phyloP scores from a whole-genome alignment of 2,113 vertebrate species.

The Hippocampus barbouri region DNA sequence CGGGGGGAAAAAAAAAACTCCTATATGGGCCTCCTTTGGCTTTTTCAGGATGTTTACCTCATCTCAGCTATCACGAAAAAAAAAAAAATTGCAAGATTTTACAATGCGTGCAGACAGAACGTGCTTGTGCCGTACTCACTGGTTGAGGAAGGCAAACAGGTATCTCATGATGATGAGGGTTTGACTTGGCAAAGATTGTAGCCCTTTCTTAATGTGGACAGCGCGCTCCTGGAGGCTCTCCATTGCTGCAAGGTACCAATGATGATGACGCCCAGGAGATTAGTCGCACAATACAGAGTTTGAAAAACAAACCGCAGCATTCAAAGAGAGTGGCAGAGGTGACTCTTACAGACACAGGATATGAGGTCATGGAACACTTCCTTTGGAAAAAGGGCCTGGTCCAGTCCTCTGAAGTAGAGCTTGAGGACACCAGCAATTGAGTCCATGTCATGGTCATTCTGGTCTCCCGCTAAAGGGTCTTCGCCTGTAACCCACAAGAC shows the following conservation, averaged over 20 bases:
- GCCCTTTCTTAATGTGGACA: slow-evolving; percentile 85
- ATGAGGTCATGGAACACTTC: slow-evolving; percentile 97
- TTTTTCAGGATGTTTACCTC: slow-evolving; percentile 31
- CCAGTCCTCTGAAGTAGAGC: slow-evolving; percentile 92
- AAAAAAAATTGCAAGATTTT: neutral
- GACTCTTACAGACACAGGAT: slow-evolving; percentile 90
- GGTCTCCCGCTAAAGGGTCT: slow-evolving; percentile 93
- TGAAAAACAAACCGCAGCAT: slow-evolving; percentile 65
- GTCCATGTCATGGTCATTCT: slow-evolving; percentile 98
- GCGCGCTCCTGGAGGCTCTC: slow-evolving; percentile 92
- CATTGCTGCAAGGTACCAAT: slow-evolving; percentile 78
- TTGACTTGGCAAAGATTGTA: slow-evolving; percentile 82
- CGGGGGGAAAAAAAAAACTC: neutral
- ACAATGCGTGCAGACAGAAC: neutral
- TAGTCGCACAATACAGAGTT: slow-evolving; percentile 21
- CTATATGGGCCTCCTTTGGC: slow-evolving; percentile 3
- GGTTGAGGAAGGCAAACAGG: slow-evolving; percentile 93
- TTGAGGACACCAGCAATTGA: slow-evolving; percentile 97
- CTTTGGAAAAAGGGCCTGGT: slow-evolving; percentile 93
- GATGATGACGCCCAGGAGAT: slow-evolving; percentile 59
- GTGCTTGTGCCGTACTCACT: slow-evolving; percentile 78
- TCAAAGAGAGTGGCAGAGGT: slow-evolving; percentile 4
- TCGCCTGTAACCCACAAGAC: slow-evolving; percentile 74
- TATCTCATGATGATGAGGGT: slow-evolving; percentile 97
- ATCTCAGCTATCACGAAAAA: slow-evolving; percentile 18